Percentiles rank a stretch among this genome's conserved stretches.
These are phyloP conservation scores for Alviniconcha marisindica DNA, from an alignment of 1,140 invertebrate genomes.

Conservation along the genomic window DNA sequence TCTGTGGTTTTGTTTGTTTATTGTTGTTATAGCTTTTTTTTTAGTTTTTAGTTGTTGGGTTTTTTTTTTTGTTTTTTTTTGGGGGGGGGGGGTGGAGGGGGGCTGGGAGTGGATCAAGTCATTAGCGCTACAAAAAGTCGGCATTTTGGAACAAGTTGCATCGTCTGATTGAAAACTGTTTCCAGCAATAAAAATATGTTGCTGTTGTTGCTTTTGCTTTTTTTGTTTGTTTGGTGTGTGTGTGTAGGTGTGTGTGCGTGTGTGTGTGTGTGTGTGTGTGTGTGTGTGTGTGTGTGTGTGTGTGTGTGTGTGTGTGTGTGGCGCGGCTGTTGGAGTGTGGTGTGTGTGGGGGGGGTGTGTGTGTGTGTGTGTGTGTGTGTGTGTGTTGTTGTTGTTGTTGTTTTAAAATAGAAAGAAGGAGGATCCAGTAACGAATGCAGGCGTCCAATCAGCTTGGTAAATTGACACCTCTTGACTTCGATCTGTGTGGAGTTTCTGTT, in stretches of 20 bases:
- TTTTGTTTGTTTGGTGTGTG: background rate
- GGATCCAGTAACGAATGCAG: background rate
- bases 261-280: background rate
- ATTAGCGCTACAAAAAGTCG: too few relatives aligned
- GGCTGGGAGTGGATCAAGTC: background rate
- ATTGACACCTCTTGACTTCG: background rate
- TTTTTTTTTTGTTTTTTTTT: background rate
- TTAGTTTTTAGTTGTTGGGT: background rate
- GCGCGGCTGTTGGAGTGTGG: too few relatives aligned
- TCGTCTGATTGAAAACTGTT: background rate
- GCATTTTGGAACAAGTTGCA: background rate
- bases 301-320: background rate
- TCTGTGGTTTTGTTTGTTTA: too few relatives aligned
- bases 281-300: slow-evolving; percentile 13
- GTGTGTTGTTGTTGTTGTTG: background rate
- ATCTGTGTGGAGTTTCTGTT: too few relatives aligned
- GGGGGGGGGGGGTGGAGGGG: background rate
- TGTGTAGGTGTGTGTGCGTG: background rate
- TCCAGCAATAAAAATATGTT: background rate
- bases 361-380: background rate
- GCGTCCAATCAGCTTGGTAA: background rate
- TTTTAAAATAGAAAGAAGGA: too few relatives aligned
- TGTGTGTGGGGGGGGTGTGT: slow-evolving; percentile 1
- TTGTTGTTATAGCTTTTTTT: too few relatives aligned
- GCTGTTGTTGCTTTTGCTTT: background rate